Conservation (phyloP, 2,113 vertebrate genomes). For the Tympanuchus pallidicinctus region DNA sequence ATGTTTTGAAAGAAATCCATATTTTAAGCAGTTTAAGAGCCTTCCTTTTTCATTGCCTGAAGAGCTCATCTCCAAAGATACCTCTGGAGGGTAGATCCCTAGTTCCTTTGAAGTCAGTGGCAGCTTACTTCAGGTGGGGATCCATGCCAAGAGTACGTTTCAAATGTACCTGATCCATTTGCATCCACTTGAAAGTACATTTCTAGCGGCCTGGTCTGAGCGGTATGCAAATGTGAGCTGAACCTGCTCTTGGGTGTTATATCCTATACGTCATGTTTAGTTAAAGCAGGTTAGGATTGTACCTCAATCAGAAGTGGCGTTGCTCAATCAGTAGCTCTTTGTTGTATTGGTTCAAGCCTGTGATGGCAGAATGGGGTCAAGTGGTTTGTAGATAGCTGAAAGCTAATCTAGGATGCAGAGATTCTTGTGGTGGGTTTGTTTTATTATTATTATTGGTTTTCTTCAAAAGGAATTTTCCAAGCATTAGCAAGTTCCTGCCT, state of each 20-base stretch:
- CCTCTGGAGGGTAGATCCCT: neutral
- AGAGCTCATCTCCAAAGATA: constrained; percentile 12
- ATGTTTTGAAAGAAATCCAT: constrained; percentile 20
- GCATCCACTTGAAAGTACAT: constrained; percentile 31
- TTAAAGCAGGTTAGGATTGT: neutral
- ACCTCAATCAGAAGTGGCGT: neutral
- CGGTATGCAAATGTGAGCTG: neutral
- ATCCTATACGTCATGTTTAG: neutral
- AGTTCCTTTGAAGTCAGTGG: constrained; percentile 35
- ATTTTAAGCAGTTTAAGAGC: constrained; percentile 4
- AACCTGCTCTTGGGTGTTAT: neutral
- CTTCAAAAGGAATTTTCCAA: neutral
- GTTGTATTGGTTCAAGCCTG: neutral
- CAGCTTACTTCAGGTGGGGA: neutral
- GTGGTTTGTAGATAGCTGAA: neutral
- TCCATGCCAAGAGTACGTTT: constrained; percentile 2
- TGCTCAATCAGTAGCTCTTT: neutral
- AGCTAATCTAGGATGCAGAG: neutral
- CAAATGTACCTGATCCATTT: constrained; percentile 41
- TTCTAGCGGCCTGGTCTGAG: neutral
- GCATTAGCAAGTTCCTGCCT: neutral
- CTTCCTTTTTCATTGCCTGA: constrained; percentile 29
- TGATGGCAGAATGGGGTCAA: neutral
- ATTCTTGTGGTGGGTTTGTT: neutral
- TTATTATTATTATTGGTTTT: neutral